Percentiles rank a stretch among this genome's conserved stretches.
These are phyloP conservation scores for Nomada ruficornis DNA, from an alignment of 2,888 invertebrate species.

Conservation along the genomic window DNA sequence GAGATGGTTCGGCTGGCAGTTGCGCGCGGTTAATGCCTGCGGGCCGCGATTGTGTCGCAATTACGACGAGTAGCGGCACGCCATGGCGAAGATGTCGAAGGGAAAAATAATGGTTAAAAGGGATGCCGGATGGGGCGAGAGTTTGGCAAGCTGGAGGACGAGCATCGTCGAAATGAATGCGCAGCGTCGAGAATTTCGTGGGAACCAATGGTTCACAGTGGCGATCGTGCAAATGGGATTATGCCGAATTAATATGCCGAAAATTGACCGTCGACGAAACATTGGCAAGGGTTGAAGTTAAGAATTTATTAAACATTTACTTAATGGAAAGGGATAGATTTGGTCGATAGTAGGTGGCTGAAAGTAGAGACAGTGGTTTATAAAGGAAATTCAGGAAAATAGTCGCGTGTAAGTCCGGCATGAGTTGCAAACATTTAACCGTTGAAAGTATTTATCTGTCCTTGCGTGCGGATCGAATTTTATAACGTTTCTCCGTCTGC, in stretches of 20 bases:
- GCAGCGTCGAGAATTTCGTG: conserved; percentile 41
- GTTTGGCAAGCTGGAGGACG: conserved; percentile 9
- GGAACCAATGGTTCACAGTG: conserved; percentile 9
- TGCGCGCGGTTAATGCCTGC: conserved; percentile 57
- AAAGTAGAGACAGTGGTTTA: no score
- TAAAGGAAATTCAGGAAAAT: no score
- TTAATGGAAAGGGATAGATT: no score
- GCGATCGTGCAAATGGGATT: conserved; percentile 6
- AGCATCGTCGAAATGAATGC: conserved; percentile 67
- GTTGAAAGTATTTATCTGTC: no score
- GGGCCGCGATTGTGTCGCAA: conserved; percentile 69
- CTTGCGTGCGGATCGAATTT: no score
- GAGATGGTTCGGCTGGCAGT: conserved; percentile 54
- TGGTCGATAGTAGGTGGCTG: no score
- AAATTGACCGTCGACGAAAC: no score
- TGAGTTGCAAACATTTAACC: no score
- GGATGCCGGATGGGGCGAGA: not conserved
- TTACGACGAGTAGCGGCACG: conserved; percentile 67
- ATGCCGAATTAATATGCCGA: not conserved
- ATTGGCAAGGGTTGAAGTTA: no score
- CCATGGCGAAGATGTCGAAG: conserved; percentile 64
- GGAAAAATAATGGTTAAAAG: conserved; percentile 65
- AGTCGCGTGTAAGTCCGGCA: no score
- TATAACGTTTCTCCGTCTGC: no score
- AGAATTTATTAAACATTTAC: no score